phyloP scores from a whole-genome alignment of 2,797 vertebrate species.

The Coccyzus lansbergi region DNA sequence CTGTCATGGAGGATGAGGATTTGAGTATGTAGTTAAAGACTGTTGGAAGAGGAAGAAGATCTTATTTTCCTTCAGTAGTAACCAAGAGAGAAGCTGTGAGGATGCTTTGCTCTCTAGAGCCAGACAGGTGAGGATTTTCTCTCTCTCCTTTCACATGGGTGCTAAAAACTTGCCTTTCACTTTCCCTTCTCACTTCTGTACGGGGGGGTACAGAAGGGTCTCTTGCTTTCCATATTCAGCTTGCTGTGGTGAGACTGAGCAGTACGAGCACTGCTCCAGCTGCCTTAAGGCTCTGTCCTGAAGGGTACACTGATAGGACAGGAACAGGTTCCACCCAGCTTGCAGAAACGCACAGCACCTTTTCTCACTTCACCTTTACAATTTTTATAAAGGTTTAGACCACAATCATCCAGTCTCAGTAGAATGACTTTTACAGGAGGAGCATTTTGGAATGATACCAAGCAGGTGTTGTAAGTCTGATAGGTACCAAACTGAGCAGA shows the following conservation, averaged over 20 bases:
- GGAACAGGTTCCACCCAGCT: neutral
- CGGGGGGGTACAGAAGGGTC: too few species aligned
- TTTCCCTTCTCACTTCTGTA: neutral
- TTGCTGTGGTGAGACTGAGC: neutral
- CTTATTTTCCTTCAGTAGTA: neutral
- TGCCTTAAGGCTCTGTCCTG: neutral
- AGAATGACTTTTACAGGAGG: neutral
- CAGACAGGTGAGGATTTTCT: neutral
- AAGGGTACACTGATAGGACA: neutral
- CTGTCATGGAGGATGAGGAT: neutral
- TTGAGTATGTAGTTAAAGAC: neutral
- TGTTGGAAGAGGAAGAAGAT: neutral
- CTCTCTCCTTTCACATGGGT: neutral
- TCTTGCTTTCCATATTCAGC: neutral
- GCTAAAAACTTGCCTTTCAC: neutral
- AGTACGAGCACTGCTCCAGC: neutral
- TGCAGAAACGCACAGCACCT: neutral
- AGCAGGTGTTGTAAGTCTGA: neutral
- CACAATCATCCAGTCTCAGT: neutral
- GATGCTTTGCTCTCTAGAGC: neutral
- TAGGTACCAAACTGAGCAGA: neutral
- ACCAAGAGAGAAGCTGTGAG: neutral
- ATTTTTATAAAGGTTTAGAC: neutral
- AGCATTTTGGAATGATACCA: neutral
- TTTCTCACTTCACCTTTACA: neutral